A percentile compares a stretch with the other conserved stretches of the same genome.
These are phyloP conservation scores for Mesocentrotus franciscanus DNA, from an alignment of 53 echinoderm and acorn worm species.

Conservation along the genomic window DNA sequence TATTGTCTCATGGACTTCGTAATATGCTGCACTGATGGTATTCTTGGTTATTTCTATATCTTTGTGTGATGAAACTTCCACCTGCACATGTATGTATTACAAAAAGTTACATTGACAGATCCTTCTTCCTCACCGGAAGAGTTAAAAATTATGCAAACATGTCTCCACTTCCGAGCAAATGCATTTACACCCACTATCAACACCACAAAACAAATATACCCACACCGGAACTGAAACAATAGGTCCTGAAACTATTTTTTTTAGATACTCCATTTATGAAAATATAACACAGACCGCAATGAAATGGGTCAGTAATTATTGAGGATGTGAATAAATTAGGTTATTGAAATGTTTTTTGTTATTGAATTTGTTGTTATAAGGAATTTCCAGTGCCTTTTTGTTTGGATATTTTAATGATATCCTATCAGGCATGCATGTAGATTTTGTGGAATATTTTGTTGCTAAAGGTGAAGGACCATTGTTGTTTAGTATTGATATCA, in stretches of 20 bases:
- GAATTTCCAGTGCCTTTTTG: background rate
- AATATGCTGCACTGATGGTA: too few relatives aligned
- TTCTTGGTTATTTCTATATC: background rate
- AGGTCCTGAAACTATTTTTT: slow-evolving; percentile 16
- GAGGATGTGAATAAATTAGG: background rate
- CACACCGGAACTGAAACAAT: background rate
- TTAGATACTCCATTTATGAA: background rate
- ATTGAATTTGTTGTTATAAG: background rate
- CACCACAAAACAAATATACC: slow-evolving; percentile 9
- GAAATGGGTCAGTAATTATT: background rate
- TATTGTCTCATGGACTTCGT: too few relatives aligned
- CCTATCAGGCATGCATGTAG: background rate
- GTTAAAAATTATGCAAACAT: background rate
- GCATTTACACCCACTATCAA: background rate
- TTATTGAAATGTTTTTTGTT: background rate
- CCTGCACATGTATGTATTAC: background rate
- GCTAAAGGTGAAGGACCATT: background rate
- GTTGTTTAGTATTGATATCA: background rate
- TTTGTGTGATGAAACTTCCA: background rate
- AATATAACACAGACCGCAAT: background rate
- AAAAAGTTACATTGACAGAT: background rate
- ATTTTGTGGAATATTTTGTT: background rate
- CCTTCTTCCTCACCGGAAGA: background rate
- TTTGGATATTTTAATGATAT: background rate
- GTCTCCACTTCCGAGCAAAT: background rate